Base-by-base conservation (phyloP, 1,140 invertebrate genomes). In the Rhagoletis pomonella region DNA sequence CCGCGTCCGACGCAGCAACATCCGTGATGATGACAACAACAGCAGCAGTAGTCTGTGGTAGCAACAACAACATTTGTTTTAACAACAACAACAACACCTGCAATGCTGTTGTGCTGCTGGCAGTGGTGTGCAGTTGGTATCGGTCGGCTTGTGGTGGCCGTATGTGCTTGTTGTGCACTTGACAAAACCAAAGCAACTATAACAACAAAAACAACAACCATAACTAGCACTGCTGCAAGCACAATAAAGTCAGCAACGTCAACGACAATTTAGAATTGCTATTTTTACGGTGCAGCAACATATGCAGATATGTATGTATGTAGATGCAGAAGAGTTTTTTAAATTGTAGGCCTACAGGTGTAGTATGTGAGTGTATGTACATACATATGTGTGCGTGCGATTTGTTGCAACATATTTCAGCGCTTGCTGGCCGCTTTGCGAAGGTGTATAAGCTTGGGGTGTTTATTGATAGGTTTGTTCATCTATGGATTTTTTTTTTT, bases 1-100 rank as follows among this genome's bases (percentile, higher is more conserved):
- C 67, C 67, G 67, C 67, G 67, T 73, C 67, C 67, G 67, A 73
- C 12, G 67, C 67, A 42, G 67, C 67, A 73, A 73, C 67, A 73
- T 73, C 67, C 67, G 67, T 42, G 67, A 73, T 42, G 14, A 73
- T 7, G 67, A 47, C 39, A 2, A 47, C 67, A 7, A 47, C 67
- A 73, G 3, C 67, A 67, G 29, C 10, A 55, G 50, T 55, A 55
- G 50, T 10, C 29, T 29, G 10, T 55, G 10, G 10, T 10, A 55
- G 39, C 67, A 69, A 69, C 65, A 42, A 69, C 65, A 42, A 47
- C 14, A 42, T n/a, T n/a, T n/a, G n/a, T n/a, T n/a, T n/a, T n/a
- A 69, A 69, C 65, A 42, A 69, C 65, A 42, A 47, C 14, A 42
- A 47, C 10, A 42, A 65, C 19, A 65, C 50, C 50, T 55, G 5